Percentiles rank a stretch among this genome's conserved stretches.
phyloP scores from a whole-genome alignment of 2,888 invertebrate genomes.

The Dynastes maya region DNA sequence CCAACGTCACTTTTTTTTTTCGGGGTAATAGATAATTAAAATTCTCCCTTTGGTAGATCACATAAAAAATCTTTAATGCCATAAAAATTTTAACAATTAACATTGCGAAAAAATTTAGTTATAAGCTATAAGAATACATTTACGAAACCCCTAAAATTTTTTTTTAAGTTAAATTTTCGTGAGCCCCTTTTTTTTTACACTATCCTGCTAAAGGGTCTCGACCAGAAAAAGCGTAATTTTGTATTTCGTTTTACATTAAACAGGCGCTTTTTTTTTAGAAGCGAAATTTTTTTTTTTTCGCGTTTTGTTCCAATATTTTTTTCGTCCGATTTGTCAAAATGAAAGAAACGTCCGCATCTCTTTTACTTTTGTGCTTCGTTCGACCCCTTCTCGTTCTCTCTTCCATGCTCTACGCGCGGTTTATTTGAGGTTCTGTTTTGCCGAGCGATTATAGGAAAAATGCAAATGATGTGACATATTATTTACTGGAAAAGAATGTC shows the following conservation, averaged over 20 bases:
- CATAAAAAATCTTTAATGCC: too few species aligned
- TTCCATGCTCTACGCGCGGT: not conserved
- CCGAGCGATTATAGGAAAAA: slow-evolving; percentile 43
- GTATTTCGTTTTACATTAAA: slow-evolving; percentile 25
- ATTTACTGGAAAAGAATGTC: slow-evolving; percentile 46
- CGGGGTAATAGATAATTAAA: too few species aligned
- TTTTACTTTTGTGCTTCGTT: not conserved
- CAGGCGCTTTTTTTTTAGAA: slow-evolving; percentile 20
- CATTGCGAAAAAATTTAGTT: too few species aligned
- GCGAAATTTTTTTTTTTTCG: slow-evolving; percentile 32
- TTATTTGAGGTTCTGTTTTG: slow-evolving; percentile 41
- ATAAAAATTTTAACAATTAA: too few species aligned
- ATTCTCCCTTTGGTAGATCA: too few species aligned
- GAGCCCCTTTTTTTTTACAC: not conserved
- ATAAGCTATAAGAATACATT: too few species aligned
- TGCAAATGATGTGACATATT: slow-evolving; percentile 47
- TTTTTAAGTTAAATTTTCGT: too few species aligned
- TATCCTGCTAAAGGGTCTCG: slow-evolving; percentile 4
- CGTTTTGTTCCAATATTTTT: slow-evolving; percentile 38
- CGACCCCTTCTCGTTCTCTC: not conserved
- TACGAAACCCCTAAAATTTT: too few species aligned
- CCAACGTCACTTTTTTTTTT: too few species aligned
- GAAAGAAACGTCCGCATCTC: slow-evolving; percentile 2
- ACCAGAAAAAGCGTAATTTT: slow-evolving; percentile 31
- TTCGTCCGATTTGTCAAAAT: slow-evolving; percentile 31